phyloP scores from a whole-genome alignment of 2,797 vertebrate species.

The Pseudomugil gertrudae region DNA sequence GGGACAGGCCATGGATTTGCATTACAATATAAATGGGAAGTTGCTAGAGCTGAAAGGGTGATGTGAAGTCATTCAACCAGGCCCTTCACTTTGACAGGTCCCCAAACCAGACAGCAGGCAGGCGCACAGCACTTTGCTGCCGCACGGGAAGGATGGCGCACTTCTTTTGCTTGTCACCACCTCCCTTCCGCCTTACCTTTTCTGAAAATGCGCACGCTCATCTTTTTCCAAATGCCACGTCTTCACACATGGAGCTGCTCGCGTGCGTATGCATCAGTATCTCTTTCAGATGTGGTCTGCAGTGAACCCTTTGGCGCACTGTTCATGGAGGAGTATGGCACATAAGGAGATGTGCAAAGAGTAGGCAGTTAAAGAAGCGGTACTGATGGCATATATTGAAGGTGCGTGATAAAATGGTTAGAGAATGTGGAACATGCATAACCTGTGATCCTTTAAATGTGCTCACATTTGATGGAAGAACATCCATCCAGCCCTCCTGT shows the following conservation, averaged over 20 bases:
- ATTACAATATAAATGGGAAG: constrained; percentile 94
- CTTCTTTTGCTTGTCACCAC: constrained; percentile 50
- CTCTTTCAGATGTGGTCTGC: constrained; percentile 66
- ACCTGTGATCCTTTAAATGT: constrained; percentile 27
- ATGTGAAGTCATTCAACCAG: constrained; percentile 89
- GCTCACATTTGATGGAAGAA: constrained; percentile 21
- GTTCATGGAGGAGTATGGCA: constrained; percentile 44
- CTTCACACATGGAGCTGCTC: constrained; percentile 54
- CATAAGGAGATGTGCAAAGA: constrained; percentile 31
- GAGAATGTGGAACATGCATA: constrained; percentile 23
- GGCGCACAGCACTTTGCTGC: constrained; percentile 62
- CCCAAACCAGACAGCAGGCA: constrained; percentile 56
- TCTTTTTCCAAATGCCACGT: constrained; percentile 74
- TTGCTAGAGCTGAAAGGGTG: constrained; percentile 91
- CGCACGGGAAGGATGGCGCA: constrained; percentile 35
- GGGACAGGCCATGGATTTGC: constrained; percentile 85
- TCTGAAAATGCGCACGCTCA: constrained; percentile 38
- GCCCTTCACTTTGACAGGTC: constrained; percentile 76
- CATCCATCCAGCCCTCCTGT: constrained; percentile 11
- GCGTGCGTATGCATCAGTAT: constrained; percentile 60
- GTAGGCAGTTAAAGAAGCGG: constrained; percentile 33
- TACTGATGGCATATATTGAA: constrained; percentile 25
- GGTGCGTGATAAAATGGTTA: constrained; percentile 32
- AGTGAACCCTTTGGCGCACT: constrained; percentile 54
- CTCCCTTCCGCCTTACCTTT: constrained; percentile 20